These are phyloP conservation scores for Conchocele bisecta DNA, from an alignment of 2,888 invertebrate species.

Conservation along the genomic window DNA sequence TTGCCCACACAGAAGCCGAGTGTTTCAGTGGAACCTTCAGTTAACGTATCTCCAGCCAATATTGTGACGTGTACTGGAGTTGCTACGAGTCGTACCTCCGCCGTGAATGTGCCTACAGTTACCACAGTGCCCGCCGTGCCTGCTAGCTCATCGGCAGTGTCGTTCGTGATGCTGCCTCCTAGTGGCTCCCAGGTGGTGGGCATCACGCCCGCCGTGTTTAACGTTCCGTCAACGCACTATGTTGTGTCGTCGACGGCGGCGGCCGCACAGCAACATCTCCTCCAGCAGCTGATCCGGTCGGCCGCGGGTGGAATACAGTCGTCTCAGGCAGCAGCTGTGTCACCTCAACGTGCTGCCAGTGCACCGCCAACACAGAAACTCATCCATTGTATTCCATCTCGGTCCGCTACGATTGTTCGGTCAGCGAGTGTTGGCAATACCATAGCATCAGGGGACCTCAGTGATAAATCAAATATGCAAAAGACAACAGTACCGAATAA, in stretches of 20 bases:
- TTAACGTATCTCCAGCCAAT: neutral
- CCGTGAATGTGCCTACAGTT: slow-evolving; percentile 8
- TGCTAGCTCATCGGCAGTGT: slow-evolving; percentile 48
- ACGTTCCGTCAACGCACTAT: slow-evolving; percentile 63
- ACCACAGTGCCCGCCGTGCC: slow-evolving; percentile 29
- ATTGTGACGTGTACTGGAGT: no score
- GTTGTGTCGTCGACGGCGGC: slow-evolving; percentile 59
- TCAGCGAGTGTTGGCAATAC: slow-evolving; percentile 75
- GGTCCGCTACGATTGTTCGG: slow-evolving; percentile 62
- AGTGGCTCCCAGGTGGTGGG: slow-evolving; percentile 48
- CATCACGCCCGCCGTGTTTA: slow-evolving; percentile 56
- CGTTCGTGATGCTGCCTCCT: slow-evolving; percentile 56
- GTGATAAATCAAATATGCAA: slow-evolving; percentile 25
- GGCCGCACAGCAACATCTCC: slow-evolving; percentile 50
- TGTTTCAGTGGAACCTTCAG: slow-evolving; percentile 8
- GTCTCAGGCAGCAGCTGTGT: slow-evolving; percentile 31
- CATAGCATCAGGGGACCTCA: slow-evolving; percentile 28
- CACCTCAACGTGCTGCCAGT: slow-evolving; percentile 72
- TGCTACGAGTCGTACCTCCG: slow-evolving; percentile 15
- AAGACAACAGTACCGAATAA: slow-evolving; percentile 8
- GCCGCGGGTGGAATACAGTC: slow-evolving; percentile 49
- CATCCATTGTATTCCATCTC: slow-evolving; percentile 38
- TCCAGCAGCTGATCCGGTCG: slow-evolving; percentile 59
- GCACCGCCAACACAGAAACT: slow-evolving; percentile 70
- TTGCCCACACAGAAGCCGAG: slow-evolving; percentile 55